Percentiles rank a stretch among this genome's conserved stretches.
These are phyloP conservation scores for Clivina fossor DNA, from an alignment of 2,888 invertebrate species.

Conservation along the genomic window DNA sequence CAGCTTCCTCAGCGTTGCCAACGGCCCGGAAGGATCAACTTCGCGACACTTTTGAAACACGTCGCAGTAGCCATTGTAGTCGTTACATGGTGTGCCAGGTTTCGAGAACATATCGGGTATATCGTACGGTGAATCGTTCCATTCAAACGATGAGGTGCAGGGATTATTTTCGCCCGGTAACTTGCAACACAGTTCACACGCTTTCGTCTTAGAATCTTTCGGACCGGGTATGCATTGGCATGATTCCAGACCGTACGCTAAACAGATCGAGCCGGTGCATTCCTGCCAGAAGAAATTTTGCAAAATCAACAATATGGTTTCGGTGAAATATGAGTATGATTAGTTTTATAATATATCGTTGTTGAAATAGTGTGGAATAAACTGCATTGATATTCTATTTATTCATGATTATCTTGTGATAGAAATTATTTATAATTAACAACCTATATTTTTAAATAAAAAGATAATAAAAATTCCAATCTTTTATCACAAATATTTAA, in stretches of 20 bases:
- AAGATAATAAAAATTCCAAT: too few relatives aligned
- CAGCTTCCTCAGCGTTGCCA: conserved; percentile 84
- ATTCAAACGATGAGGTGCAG: conserved; percentile 86
- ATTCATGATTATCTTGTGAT: too few relatives aligned
- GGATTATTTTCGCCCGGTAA: conserved; percentile 77
- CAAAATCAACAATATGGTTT: too few relatives aligned
- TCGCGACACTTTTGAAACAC: conserved; percentile 80
- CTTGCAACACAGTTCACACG: conserved; percentile 92
- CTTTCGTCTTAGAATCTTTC: conserved; percentile 78
- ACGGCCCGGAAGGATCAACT: conserved; percentile 89
- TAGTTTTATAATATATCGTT: too few relatives aligned
- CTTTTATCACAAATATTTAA: too few relatives aligned
- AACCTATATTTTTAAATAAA: too few relatives aligned
- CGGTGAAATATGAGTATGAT: too few relatives aligned
- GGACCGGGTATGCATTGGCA: conserved; percentile 87
- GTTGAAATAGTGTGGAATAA: too few relatives aligned
- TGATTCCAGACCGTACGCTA: conserved; percentile 93
- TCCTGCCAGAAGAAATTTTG: too few relatives aligned
- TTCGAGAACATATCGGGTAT: conserved; percentile 92
- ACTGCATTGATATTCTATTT: too few relatives aligned
- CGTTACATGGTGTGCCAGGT: conserved; percentile 92
- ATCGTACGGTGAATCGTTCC: conserved; percentile 87
- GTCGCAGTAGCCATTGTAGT: conserved; percentile 84
- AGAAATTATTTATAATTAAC: too few relatives aligned
- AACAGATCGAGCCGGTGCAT: conserved; percentile 97